phyloP scores from a whole-genome alignment of 2,113 vertebrate genomes.

The Ophthalmolycus amberensis region DNA sequence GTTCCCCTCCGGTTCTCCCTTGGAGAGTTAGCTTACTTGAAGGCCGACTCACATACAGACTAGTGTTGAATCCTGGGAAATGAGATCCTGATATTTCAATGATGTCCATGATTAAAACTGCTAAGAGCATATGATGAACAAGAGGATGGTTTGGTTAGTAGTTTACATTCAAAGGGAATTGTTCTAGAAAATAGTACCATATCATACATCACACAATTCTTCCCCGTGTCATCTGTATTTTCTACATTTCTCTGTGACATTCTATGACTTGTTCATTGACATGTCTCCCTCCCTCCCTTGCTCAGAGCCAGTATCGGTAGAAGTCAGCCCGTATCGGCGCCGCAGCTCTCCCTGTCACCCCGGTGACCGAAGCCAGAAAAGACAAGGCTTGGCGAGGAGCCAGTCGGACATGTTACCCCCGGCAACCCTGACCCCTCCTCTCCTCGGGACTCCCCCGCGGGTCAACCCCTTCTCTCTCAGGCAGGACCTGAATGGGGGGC shows the following conservation, averaged over 20 bases:
- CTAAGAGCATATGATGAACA: neutral
- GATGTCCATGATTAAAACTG: too few relatives aligned
- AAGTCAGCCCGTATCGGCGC: constrained; percentile 74
- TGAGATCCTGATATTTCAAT: neutral
- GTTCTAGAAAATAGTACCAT: neutral
- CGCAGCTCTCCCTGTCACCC: constrained; percentile 74
- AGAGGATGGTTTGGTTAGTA: neutral
- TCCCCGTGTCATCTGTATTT: neutral
- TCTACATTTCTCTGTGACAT: neutral
- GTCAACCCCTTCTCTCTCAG: constrained; percentile 95
- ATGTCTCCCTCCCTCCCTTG: neutral
- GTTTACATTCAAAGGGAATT: neutral
- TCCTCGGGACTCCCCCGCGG: constrained; percentile 81
- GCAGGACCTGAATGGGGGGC: constrained; percentile 92
- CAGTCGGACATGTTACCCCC: constrained; percentile 88
- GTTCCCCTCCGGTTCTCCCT: neutral
- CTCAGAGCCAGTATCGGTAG: constrained; percentile 57
- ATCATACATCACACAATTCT: neutral
- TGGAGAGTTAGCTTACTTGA: neutral
- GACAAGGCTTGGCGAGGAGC: constrained; percentile 85
- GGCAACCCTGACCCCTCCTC: constrained; percentile 61
- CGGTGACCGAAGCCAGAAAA: constrained; percentile 68
- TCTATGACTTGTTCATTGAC: too few relatives aligned
- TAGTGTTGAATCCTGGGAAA: neutral
- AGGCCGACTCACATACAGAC: neutral